phyloP scores from a whole-genome alignment of 2,113 vertebrate genomes.

The Cricetomys ansorgei region DNA sequence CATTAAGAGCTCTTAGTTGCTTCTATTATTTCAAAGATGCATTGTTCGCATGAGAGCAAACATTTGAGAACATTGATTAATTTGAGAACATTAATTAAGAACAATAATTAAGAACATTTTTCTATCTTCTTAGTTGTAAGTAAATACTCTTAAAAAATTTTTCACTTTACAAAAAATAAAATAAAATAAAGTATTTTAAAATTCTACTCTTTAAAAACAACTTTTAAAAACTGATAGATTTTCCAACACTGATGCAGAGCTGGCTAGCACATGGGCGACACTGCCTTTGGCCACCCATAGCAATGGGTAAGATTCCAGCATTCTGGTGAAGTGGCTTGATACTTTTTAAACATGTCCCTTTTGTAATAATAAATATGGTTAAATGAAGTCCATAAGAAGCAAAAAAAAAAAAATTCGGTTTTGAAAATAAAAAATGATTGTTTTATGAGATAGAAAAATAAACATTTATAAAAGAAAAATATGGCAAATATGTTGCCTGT shows the following conservation, averaged over 20 bases:
- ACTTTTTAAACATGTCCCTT: slow-evolving; percentile 11
- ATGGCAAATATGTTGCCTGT: slow-evolving; percentile 66
- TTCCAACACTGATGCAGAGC: slow-evolving; percentile 58
- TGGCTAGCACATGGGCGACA: background rate
- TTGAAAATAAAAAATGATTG: slow-evolving; percentile 77
- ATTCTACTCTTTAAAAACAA: slow-evolving; percentile 59
- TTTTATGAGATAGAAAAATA: slow-evolving; percentile 86
- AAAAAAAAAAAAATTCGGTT: slow-evolving; percentile 57
- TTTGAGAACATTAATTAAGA: slow-evolving; percentile 28
- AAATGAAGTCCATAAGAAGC: slow-evolving; percentile 42
- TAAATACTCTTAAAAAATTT: slow-evolving; percentile 64
- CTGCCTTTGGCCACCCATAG: slow-evolving; percentile 13
- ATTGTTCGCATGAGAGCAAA: background rate
- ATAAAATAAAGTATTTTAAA: slow-evolving; percentile 63
- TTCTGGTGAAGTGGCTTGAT: background rate
- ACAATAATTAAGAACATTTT: background rate
- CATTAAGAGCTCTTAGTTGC: slow-evolving; percentile 43
- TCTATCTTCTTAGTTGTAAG: background rate
- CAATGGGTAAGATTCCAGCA: background rate
- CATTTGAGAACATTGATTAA: slow-evolving; percentile 21
- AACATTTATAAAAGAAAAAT: slow-evolving; percentile 84
- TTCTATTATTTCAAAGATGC: slow-evolving; percentile 34
- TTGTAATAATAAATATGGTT: slow-evolving; percentile 75
- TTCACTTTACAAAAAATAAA: slow-evolving; percentile 67
- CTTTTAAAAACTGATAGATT: slow-evolving; percentile 31